A percentile compares a stretch with the other conserved stretches of the same genome.
Conservation (phyloP, 2,113 vertebrate species). For the Lonchura striata region DNA sequence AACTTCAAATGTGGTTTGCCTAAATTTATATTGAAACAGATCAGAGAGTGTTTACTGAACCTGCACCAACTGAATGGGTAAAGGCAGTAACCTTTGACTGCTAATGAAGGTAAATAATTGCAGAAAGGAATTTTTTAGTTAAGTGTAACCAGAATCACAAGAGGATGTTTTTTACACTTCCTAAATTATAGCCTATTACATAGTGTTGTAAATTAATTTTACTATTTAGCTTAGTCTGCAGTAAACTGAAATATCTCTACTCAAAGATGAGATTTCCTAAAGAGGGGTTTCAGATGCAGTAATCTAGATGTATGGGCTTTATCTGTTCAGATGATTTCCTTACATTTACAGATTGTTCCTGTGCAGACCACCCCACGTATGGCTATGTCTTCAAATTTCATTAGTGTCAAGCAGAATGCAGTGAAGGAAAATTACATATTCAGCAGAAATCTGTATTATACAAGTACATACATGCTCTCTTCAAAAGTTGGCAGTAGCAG, state of each 20-base stretch:
- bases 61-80: neutral
- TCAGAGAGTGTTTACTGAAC: neutral
- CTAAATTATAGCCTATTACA: neutral
- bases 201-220: neutral
- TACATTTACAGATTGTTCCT: neutral
- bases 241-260: neutral
- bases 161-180: neutral
- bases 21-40: neutral
- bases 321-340: neutral
- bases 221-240: neutral
- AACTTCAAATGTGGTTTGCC: neutral
- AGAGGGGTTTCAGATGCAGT: neutral
- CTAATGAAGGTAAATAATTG: neutral
- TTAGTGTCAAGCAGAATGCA: neutral
- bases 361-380: neutral
- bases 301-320: neutral
- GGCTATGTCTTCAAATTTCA: neutral
- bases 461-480: neutral
- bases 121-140: neutral
- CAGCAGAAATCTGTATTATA: neutral
- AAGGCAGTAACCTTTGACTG: neutral
- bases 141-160: neutral
- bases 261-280: neutral
- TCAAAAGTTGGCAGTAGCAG: neutral
- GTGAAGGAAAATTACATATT: neutral